These are phyloP conservation scores for Merluccius polli DNA, from an alignment of 2,797 vertebrate genomes.

Conservation along the genomic window DNA sequence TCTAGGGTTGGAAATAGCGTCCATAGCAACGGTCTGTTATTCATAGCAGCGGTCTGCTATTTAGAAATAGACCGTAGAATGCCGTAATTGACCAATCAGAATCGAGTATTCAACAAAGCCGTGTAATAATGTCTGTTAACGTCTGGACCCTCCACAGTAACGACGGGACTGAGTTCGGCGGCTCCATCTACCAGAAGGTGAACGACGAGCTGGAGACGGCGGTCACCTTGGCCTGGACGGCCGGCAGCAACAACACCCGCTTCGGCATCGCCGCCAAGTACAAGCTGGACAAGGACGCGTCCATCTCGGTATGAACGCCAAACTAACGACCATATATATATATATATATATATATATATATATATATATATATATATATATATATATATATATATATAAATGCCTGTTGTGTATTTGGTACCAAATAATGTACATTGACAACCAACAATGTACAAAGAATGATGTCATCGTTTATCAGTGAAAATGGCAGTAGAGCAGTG, in stretches of 20 bases:
- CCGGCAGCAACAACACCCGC: slow-evolving; percentile 97
- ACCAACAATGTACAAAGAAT: too few species aligned
- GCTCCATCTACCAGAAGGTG: slow-evolving; percentile 95
- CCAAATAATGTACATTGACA: too few species aligned
- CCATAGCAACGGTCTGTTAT: too few species aligned
- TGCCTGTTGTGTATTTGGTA: too few species aligned
- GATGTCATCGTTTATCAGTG: not conserved
- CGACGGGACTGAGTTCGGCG: slow-evolving; percentile 92
- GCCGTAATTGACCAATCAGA: too few species aligned
- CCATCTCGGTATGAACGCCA: slow-evolving; percentile 76
- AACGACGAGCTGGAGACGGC: slow-evolving; percentile 86
- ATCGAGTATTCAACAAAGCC: too few species aligned
- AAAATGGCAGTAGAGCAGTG: too few species aligned
- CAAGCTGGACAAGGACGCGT: slow-evolving; percentile 83
- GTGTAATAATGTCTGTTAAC: not conserved
- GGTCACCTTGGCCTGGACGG: slow-evolving; percentile 92
- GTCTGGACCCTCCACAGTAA: slow-evolving; percentile 70
- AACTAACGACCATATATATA: fast-evolving
- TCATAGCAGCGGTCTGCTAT: too few species aligned
- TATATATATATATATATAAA: not conserved
- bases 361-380: too few species aligned
- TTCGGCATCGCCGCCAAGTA: slow-evolving; percentile 93
- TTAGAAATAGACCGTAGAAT: too few species aligned
- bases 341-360: not conserved
- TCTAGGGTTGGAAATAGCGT: too few species aligned